A percentile compares a stretch with the other conserved stretches of the same genome.
phyloP scores from a whole-genome alignment of 2,113 vertebrate species.

The Hippocampus mohnikei region DNA sequence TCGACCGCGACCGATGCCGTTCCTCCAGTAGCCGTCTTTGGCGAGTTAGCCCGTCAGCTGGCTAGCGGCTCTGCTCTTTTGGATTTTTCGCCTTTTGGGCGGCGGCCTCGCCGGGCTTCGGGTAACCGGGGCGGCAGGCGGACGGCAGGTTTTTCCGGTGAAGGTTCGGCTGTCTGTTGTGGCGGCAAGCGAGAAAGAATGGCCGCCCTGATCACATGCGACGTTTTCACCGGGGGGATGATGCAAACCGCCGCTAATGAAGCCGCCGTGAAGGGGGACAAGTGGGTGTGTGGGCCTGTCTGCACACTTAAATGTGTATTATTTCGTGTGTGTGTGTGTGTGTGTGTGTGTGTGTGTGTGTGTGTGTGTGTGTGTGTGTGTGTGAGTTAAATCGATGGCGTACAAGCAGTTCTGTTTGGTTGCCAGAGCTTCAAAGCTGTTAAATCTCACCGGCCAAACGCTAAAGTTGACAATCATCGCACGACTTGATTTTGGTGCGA shows the following conservation, averaged over 20 bases:
- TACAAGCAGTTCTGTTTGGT: constrained; percentile 18
- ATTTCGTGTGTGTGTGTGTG: constrained; percentile 28
- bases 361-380: too few species aligned
- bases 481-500: constrained; percentile 43
- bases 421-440: constrained; percentile 26
- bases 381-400: not conserved
- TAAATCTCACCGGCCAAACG: constrained; percentile 41
- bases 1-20: constrained; percentile 30
- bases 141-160: constrained; percentile 66
- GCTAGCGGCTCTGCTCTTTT: constrained; percentile 52
- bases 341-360: constrained; percentile 6
- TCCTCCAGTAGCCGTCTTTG: constrained; percentile 60
- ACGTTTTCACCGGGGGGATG: constrained; percentile 61
- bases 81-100: not conserved
- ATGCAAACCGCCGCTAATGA: constrained; percentile 70
- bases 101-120: constrained; percentile 14
- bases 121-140: too few species aligned
- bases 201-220: constrained; percentile 73
- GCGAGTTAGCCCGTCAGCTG: constrained; percentile 72
- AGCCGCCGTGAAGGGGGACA: constrained; percentile 46
- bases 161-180: constrained; percentile 67
- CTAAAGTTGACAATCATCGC: constrained; percentile 29
- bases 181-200: constrained; percentile 69
- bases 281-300: not conserved
- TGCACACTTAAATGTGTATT: too few species aligned